Evolutionary conservation across 2,888 invertebrate genomes (phyloP).

Genomic region (Lithophane ornitopus): DNA sequence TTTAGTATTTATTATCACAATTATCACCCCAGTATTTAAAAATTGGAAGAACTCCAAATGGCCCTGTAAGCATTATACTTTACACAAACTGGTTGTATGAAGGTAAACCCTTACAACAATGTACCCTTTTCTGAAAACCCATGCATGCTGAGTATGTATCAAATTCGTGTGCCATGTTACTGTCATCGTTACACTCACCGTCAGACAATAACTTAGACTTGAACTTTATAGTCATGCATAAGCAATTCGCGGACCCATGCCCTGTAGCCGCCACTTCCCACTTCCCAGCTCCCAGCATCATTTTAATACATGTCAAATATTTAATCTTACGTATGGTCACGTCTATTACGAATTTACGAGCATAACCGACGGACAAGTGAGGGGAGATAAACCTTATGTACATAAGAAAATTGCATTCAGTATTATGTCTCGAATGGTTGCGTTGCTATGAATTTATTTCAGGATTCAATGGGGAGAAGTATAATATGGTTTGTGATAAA

Average conservation of each 20-base stretch:
- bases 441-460: constrained; percentile 53
- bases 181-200: constrained; percentile 18
- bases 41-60: neutral
- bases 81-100: neutral
- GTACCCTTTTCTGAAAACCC: neutral
- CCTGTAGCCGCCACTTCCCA: neutral
- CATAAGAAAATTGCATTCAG: constrained; percentile 66
- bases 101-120: too few relatives aligned
- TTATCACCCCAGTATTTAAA: neutral
- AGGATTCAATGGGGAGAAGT: constrained; percentile 25
- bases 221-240: constrained; percentile 51
- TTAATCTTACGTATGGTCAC: constrained; percentile 64
- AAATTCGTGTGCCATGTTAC: constrained; percentile 17
- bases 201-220: constrained; percentile 35
- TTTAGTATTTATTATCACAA: neutral
- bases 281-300: constrained; percentile 12
- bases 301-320: constrained; percentile 66
- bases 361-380: constrained; percentile 58
- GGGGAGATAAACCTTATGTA: constrained; percentile 67
- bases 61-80: neutral
- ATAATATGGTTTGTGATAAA: constrained; percentile 14
- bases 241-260: constrained; percentile 19
- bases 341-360: constrained; percentile 67
- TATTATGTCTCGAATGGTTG: constrained; percentile 38
- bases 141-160: neutral